Conservation (phyloP, 2,113 vertebrate genomes). For the Rhombomys opimus region DNA sequence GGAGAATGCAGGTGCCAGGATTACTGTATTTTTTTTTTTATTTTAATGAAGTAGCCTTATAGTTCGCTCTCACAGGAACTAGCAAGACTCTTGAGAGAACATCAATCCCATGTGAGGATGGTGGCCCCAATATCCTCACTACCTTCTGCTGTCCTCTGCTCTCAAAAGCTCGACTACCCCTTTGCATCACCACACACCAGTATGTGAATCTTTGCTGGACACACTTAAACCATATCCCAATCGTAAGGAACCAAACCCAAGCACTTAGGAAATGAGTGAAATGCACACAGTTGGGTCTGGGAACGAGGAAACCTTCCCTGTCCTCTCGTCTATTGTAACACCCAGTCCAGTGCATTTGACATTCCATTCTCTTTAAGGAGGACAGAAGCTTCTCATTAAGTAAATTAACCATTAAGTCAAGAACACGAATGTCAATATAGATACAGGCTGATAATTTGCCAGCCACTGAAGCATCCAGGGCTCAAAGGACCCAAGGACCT, state of each 20-base stretch:
- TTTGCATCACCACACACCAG: neutral
- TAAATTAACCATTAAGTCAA: constrained; percentile 71
- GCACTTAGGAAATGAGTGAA: neutral
- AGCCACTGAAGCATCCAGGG: constrained; percentile 38
- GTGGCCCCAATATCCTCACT: too few relatives aligned
- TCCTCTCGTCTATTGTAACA: neutral
- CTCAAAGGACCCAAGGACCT: constrained; percentile 6
- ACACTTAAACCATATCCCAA: neutral
- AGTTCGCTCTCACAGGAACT: neutral
- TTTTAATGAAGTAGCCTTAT: neutral
- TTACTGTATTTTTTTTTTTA: neutral
- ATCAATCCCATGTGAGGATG: neutral
- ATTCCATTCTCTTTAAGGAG: constrained; percentile 46
- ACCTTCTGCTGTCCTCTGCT: neutral
- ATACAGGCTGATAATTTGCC: constrained; percentile 69
- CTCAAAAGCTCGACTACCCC: neutral
- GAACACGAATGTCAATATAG: constrained; percentile 69
- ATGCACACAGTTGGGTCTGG: neutral
- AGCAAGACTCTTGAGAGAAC: neutral
- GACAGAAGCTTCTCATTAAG: constrained; percentile 73
- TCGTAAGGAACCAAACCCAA: neutral
- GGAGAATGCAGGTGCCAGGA: neutral
- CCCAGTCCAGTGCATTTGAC: constrained; percentile 49
- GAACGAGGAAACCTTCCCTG: neutral
- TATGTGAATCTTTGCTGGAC: neutral